Conservation (phyloP, 2,888 invertebrate species). For the Philereme vetulata region DNA sequence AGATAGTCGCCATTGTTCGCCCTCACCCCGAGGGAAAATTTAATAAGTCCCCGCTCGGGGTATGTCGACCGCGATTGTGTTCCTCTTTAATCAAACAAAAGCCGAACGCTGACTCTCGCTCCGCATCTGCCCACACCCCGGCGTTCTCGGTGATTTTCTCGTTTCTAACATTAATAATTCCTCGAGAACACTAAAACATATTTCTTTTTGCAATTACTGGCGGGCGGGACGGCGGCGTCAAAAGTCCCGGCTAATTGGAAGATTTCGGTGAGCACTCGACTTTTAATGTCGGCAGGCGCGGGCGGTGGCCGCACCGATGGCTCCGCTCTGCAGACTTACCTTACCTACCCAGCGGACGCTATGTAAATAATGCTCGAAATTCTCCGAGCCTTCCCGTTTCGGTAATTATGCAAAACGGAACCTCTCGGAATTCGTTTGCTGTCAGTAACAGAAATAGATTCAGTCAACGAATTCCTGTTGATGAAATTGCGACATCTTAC, state of each 20-base stretch:
- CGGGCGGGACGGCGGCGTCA: slow-evolving; percentile 61
- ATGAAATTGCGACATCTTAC: slow-evolving; percentile 37
- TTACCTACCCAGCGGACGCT: slow-evolving; percentile 42
- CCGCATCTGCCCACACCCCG: slow-evolving; percentile 43
- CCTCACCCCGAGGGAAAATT: slow-evolving; percentile 68
- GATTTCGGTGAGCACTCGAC: slow-evolving; percentile 73
- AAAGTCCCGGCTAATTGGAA: slow-evolving; percentile 79
- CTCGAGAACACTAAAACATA: slow-evolving; percentile 64
- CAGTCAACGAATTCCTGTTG: slow-evolving; percentile 35
- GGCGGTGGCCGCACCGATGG: slow-evolving; percentile 47
- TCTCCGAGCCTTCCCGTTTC: slow-evolving; percentile 50
- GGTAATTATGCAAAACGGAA: slow-evolving; percentile 50
- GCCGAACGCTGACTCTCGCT: slow-evolving; percentile 51
- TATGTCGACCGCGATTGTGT: slow-evolving; percentile 67
- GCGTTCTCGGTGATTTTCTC: slow-evolving; percentile 37
- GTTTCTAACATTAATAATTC: slow-evolving; percentile 64
- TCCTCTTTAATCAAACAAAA: slow-evolving; percentile 70
- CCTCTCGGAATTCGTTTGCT: slow-evolving; percentile 34
- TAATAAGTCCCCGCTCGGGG: slow-evolving; percentile 68
- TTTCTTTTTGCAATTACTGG: slow-evolving; percentile 74
- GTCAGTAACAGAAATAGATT: slow-evolving; percentile 35
- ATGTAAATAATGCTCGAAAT: slow-evolving; percentile 61
- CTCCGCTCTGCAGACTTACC: slow-evolving; percentile 42
- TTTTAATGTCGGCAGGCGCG: slow-evolving; percentile 61
- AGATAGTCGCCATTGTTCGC: slow-evolving; percentile 75